Percentiles rank a stretch among this genome's conserved stretches.
These are phyloP conservation scores for Geopemphigus sp. DNA, from an alignment of 1,140 invertebrate genomes.

Conservation along the genomic window DNA sequence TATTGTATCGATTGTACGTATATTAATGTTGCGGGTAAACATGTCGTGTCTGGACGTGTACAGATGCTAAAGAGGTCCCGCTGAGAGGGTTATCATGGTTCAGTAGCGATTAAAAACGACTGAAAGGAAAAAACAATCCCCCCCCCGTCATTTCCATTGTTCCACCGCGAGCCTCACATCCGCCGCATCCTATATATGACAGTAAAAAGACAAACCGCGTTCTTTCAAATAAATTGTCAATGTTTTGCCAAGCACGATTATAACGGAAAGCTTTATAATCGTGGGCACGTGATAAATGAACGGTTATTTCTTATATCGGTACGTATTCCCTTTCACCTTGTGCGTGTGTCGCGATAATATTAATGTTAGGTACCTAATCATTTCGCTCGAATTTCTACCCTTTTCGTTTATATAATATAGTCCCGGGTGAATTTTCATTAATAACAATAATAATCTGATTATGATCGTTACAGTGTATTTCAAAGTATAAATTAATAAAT, in stretches of 20 bases:
- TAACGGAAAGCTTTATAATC: not conserved
- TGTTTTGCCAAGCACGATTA: constrained; percentile 19
- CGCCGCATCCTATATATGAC: not conserved
- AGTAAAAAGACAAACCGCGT: constrained; percentile 4
- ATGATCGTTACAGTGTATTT: not conserved
- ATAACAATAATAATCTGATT: not conserved
- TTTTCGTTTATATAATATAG: not conserved
- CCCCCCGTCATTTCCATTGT: constrained; percentile 40
- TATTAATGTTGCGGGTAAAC: constrained; percentile 46
- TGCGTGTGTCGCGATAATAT: not conserved
- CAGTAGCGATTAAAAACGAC: constrained; percentile 44
- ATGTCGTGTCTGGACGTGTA: constrained; percentile 28
- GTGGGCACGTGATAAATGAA: constrained; percentile 6
- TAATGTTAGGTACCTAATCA: constrained; percentile 27
- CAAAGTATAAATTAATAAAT: not conserved
- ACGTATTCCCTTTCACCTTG: constrained; percentile 5
- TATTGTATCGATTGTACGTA: not conserved
- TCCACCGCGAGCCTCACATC: constrained; percentile 26
- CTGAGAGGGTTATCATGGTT: constrained; percentile 49
- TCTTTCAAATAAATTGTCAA: not conserved
- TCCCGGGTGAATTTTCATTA: not conserved
- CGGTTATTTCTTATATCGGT: not conserved
- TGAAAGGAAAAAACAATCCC: constrained; percentile 16
- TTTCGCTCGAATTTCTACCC: constrained; percentile 10
- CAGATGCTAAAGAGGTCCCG: constrained; percentile 36